These are phyloP conservation scores for Pyrgus malvae DNA, from an alignment of 2,888 invertebrate species.

Conservation along the genomic window DNA sequence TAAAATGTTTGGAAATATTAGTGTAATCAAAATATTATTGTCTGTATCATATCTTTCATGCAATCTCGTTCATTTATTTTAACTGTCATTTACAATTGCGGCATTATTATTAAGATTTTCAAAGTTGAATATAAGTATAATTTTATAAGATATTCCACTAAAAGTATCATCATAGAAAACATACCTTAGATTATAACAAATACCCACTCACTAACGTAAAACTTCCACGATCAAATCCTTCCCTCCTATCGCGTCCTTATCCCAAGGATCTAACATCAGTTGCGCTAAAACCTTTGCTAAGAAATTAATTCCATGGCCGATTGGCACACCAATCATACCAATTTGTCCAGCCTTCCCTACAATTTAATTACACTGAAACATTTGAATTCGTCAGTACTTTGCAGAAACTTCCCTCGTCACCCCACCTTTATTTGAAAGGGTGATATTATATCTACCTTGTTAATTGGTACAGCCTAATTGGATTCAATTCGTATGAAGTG, in stretches of 20 bases:
- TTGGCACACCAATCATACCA: conserved; percentile 45
- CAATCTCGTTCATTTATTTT: too few species aligned
- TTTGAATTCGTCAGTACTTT: conserved; percentile 47
- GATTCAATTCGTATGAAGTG: conserved; percentile 46
- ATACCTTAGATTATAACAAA: conserved; percentile 1
- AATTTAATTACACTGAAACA: conserved; percentile 60
- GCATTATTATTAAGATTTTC: too few species aligned
- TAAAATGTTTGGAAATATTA: too few species aligned
- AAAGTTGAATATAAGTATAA: too few species aligned
- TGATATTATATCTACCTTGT: conserved; percentile 49
- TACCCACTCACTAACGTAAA: background rate
- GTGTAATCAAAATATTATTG: too few species aligned
- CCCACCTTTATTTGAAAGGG: conserved; percentile 46
- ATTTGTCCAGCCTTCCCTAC: conserved; percentile 59
- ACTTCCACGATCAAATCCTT: background rate
- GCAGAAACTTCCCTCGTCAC: conserved; percentile 32
- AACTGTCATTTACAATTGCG: too few species aligned
- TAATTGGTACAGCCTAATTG: conserved; percentile 55
- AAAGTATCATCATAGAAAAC: too few species aligned
- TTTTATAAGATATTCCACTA: too few species aligned
- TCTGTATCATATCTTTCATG: too few species aligned
- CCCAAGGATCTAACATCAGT: conserved; percentile 48
- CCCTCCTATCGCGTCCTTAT: background rate
- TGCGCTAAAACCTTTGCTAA: conserved; percentile 51
- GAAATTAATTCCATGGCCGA: conserved; percentile 58